Conservation (phyloP, 2,797 vertebrate genomes). For the Rhyacichthys aspro region DNA sequence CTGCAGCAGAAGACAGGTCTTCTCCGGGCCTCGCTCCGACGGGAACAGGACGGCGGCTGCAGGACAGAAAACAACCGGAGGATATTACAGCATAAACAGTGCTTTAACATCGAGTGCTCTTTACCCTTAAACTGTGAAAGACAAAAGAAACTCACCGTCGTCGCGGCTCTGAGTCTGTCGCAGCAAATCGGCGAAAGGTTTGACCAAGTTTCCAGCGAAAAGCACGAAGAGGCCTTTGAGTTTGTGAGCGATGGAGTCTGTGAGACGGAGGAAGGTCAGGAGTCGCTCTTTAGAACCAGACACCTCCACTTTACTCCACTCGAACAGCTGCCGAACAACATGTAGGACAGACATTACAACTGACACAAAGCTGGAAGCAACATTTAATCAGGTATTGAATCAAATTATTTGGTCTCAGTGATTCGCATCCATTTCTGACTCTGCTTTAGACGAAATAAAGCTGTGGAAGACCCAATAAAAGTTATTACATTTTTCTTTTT, state of each 20-base stretch:
- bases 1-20: slow-evolving; percentile 83
- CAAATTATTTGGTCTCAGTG: too few species aligned
- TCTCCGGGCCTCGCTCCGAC: slow-evolving; percentile 76
- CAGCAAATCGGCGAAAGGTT: slow-evolving; percentile 87
- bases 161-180: slow-evolving; percentile 79
- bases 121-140: too few species aligned
- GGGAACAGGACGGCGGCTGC: slow-evolving; percentile 77
- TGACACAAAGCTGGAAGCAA: too few species aligned
- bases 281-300: slow-evolving; percentile 78
- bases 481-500: too few species aligned
- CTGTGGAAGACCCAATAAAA: too few species aligned
- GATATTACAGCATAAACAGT: too few species aligned
- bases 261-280: slow-evolving; percentile 89
- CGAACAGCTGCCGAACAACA: slow-evolving; percentile 91
- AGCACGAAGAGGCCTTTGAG: slow-evolving; percentile 93
- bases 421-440: too few species aligned
- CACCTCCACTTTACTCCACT: slow-evolving; percentile 87
- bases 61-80: too few species aligned
- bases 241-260: slow-evolving; percentile 84
- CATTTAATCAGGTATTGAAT: too few species aligned
- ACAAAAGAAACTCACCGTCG: slow-evolving; percentile 74
- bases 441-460: too few species aligned
- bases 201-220: slow-evolving; percentile 93
- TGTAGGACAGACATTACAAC: too few species aligned
- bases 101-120: too few species aligned